These are phyloP conservation scores for Atlantisia rogersi DNA, from an alignment of 2,113 vertebrate genomes.

Conservation along the genomic window DNA sequence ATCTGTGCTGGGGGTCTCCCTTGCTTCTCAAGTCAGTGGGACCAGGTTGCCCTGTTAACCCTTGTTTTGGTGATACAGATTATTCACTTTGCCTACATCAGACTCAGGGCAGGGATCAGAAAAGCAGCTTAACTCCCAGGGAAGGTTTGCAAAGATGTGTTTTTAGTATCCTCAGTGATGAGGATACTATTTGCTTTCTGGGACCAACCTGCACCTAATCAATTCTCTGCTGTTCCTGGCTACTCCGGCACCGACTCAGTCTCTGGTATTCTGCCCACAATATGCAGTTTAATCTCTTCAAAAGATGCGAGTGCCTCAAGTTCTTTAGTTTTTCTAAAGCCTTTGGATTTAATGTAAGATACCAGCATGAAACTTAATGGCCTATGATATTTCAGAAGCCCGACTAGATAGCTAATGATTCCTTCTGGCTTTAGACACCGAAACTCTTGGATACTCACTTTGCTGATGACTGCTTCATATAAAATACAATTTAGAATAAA, in stretches of 20 bases:
- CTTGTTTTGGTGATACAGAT: not conserved
- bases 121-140: not conserved
- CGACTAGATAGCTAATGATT: conserved; percentile 4
- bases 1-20: fast-evolving
- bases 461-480: not conserved
- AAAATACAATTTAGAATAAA: conserved; percentile 21
- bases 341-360: conserved; percentile 20
- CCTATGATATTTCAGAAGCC: not conserved
- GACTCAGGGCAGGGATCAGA: not conserved
- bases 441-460: not conserved
- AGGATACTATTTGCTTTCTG: not conserved
- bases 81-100: not conserved
- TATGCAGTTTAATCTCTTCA: not conserved
- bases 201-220: not conserved
- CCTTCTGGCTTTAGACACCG: not conserved
- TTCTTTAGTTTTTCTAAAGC: conserved; percentile 13
- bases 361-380: conserved; percentile 13
- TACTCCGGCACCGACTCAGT: not conserved
- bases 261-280: conserved; percentile 7
- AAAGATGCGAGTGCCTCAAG: not conserved
- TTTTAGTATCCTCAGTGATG: not conserved
- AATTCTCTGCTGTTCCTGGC: not conserved
- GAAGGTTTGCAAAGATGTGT: not conserved
- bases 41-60: not conserved
- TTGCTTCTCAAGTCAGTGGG: not conserved